Conservation (phyloP, 2,888 invertebrate species). For the Allacma fusca region DNA sequence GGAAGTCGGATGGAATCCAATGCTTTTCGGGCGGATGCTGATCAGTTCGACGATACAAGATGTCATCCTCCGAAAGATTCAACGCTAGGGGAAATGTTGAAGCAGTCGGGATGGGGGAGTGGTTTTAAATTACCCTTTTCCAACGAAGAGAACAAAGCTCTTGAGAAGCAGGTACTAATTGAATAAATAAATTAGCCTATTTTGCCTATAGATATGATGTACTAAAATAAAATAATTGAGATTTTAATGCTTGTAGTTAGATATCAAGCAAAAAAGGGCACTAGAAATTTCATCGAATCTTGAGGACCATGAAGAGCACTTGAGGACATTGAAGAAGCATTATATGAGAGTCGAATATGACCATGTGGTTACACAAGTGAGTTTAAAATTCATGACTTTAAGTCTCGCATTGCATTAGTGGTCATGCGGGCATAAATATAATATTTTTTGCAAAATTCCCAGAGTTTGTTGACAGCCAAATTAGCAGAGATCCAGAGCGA, state of each 20-base stretch:
- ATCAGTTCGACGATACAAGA: too few species aligned
- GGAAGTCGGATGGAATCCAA: too few species aligned
- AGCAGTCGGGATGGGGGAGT: background rate
- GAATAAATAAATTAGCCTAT: too few species aligned
- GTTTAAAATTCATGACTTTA: background rate
- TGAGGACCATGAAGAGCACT: slow-evolving; percentile 23
- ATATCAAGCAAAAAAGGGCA: slow-evolving; percentile 18
- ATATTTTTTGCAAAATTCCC: too few species aligned
- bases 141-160: slow-evolving; percentile 27
- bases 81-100: background rate
- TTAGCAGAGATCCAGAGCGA: background rate
- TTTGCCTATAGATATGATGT: too few species aligned
- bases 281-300: background rate
- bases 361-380: slow-evolving; percentile 11
- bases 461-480: slow-evolving; percentile 6
- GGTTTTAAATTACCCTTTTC: slow-evolving; percentile 25
- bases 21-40: too few species aligned
- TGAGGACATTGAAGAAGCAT: slow-evolving; percentile 24
- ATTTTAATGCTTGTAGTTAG: slow-evolving; percentile 18
- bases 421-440: too few species aligned
- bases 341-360: slow-evolving; percentile 3
- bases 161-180: background rate
- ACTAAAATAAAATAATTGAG: too few species aligned
- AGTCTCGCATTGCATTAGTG: too few species aligned
- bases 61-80: background rate